Conservation (phyloP, 2,888 invertebrate species). For the Tinea pellionella region DNA sequence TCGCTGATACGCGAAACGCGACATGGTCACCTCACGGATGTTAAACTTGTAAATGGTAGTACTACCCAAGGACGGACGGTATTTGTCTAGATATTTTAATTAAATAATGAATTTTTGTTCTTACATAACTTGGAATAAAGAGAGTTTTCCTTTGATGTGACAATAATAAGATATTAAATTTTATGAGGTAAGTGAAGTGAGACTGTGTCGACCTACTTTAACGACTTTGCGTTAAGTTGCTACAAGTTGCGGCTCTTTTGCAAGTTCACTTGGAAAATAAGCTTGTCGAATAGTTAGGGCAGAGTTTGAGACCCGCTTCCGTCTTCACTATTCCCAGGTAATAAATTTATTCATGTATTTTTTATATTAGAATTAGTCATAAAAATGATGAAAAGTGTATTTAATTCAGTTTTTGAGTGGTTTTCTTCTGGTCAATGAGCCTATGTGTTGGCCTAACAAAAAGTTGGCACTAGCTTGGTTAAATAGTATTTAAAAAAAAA, state of each 20-base stretch:
- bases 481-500: no score
- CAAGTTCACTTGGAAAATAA: conserved; percentile 13
- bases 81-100: no score
- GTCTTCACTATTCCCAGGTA: neutral
- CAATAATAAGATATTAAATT: conserved; percentile 3
- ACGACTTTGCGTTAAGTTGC: conserved; percentile 13
- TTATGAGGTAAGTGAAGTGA: conserved; percentile 4
- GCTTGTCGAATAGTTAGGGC: conserved; percentile 13
- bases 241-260: conserved; percentile 11
- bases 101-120: neutral
- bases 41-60: no score
- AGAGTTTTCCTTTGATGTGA: neutral
- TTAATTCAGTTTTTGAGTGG: no score
- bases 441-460: no score
- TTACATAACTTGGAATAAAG: neutral
- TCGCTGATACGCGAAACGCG: no score
- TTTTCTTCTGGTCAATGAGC: no score
- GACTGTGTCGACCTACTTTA: conserved; percentile 8
- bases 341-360: neutral
- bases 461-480: no score
- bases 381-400: no score
- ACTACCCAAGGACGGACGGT: no score
- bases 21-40: no score
- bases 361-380: no score
- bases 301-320: neutral